Percentiles rank a stretch among this genome's conserved stretches.
phyloP scores from a whole-genome alignment of 2,797 vertebrate genomes.

The Passerculus sandwichensis region DNA sequence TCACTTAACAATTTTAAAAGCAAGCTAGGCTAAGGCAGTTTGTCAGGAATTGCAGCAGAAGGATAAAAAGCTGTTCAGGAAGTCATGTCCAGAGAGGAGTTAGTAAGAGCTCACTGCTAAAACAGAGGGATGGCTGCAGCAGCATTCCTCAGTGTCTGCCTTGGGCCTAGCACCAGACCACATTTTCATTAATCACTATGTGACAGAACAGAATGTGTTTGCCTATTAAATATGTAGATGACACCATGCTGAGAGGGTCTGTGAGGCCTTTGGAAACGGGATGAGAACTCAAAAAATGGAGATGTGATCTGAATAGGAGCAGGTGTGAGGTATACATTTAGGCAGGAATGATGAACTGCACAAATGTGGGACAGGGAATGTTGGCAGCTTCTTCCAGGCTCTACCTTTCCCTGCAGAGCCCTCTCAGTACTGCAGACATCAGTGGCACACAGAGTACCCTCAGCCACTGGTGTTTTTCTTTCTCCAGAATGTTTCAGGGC shows the following conservation, averaged over 20 bases:
- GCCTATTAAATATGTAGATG: constrained; percentile 68
- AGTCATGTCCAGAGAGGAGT: background rate
- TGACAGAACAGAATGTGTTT: constrained; percentile 68
- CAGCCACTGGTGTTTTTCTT: constrained; percentile 24
- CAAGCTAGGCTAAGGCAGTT: background rate
- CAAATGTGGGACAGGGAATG: constrained; percentile 67
- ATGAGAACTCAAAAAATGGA: constrained; percentile 70
- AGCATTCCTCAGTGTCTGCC: constrained; percentile 48
- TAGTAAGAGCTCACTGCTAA: background rate
- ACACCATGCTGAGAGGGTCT: constrained; percentile 47
- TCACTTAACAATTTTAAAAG: background rate
- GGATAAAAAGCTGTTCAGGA: background rate
- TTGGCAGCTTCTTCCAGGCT: constrained; percentile 62
- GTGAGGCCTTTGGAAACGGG: background rate
- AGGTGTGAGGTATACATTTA: constrained; percentile 71
- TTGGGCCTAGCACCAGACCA: constrained; percentile 18
- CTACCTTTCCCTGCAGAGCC: background rate
- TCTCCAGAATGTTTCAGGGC: constrained; percentile 12
- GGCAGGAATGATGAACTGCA: constrained; percentile 53
- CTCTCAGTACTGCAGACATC: background rate
- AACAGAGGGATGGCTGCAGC: constrained; percentile 33
- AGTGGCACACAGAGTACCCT: constrained; percentile 17
- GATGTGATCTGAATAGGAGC: constrained; percentile 71
- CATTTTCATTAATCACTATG: constrained; percentile 67
- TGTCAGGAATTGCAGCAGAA: background rate